These are phyloP conservation scores for Fistularia commersonii DNA, from an alignment of 2,797 vertebrate species.

Conservation along the genomic window DNA sequence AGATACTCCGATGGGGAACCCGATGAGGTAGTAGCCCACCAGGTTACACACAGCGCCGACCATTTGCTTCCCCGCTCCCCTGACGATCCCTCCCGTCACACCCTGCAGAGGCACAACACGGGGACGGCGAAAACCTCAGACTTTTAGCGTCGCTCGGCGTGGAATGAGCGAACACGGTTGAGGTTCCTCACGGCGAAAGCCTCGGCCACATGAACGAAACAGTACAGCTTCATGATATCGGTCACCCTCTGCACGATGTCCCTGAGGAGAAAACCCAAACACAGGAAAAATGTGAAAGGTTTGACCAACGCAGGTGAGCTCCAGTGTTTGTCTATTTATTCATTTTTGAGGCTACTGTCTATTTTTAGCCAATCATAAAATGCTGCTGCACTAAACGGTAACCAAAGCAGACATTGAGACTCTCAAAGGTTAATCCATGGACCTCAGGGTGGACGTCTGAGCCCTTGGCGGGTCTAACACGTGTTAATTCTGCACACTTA, in stretches of 20 bases:
- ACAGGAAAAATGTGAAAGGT: neutral
- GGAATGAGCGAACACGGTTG: neutral
- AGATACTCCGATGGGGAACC: constrained; percentile 80
- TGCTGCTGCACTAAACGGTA: neutral
- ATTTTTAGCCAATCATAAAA: neutral
- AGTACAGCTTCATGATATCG: constrained; percentile 74
- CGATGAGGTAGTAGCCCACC: constrained; percentile 78
- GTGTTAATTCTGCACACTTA: constrained; percentile 55
- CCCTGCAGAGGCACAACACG: constrained; percentile 54
- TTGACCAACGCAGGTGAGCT: neutral
- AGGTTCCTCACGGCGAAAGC: constrained; percentile 71
- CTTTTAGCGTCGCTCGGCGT: neutral
- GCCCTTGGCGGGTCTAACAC: neutral
- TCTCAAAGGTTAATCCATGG: neutral
- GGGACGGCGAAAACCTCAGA: too few species aligned
- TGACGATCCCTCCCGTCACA: constrained; percentile 79
- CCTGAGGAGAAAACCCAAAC: constrained; percentile 51
- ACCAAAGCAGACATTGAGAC: neutral
- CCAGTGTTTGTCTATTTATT: too few species aligned
- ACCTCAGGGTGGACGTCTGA: too few species aligned
- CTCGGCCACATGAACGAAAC: constrained; percentile 78
- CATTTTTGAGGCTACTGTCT: too few species aligned
- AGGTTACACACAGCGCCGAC: constrained; percentile 79
- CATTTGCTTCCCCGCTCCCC: constrained; percentile 83
- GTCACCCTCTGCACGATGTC: constrained; percentile 79